A percentile compares a stretch with the other conserved stretches of the same genome.
phyloP scores from a whole-genome alignment of 1,140 invertebrate species.

The Magallana gigas region DNA sequence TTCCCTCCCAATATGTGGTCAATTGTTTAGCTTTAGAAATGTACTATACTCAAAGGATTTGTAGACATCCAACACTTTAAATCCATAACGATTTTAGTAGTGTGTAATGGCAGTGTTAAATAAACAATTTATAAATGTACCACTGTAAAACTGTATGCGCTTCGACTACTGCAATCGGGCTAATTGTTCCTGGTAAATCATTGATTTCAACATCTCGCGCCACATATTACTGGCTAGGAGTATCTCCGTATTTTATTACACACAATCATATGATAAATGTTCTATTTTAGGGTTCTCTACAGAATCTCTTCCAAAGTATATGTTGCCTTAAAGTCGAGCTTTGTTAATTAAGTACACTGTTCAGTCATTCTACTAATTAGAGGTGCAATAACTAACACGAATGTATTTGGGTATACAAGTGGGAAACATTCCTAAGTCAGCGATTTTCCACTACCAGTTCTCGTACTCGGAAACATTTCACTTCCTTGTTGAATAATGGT shows the following conservation, averaged over 20 bases:
- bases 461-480: too few relatives aligned
- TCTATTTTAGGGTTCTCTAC: constrained; percentile 22
- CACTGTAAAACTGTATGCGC: constrained; percentile 49
- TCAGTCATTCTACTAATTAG: constrained; percentile 44
- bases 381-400: constrained; percentile 39
- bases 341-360: constrained; percentile 24
- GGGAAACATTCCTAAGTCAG: constrained; percentile 11
- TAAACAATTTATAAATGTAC: constrained; percentile 15
- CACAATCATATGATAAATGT: constrained; percentile 16
- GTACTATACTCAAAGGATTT: not conserved
- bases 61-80: constrained; percentile 7
- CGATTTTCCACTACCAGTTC: not conserved
- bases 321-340: constrained; percentile 40
- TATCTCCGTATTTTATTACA: constrained; percentile 36
- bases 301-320: constrained; percentile 46
- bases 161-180: constrained; percentile 37
- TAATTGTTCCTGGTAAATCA: constrained; percentile 10
- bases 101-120: too few relatives aligned
- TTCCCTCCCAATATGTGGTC: constrained; percentile 1
- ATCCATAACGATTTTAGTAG: not conserved
- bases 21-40: constrained; percentile 12
- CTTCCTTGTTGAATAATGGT: too few relatives aligned
- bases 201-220: constrained; percentile 35
- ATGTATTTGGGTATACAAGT: not conserved
- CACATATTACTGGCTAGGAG: constrained; percentile 39